Conservation (phyloP, 30 jellyfish, hydroid and myxozoan species). For the Aurelia aurita region DNA sequence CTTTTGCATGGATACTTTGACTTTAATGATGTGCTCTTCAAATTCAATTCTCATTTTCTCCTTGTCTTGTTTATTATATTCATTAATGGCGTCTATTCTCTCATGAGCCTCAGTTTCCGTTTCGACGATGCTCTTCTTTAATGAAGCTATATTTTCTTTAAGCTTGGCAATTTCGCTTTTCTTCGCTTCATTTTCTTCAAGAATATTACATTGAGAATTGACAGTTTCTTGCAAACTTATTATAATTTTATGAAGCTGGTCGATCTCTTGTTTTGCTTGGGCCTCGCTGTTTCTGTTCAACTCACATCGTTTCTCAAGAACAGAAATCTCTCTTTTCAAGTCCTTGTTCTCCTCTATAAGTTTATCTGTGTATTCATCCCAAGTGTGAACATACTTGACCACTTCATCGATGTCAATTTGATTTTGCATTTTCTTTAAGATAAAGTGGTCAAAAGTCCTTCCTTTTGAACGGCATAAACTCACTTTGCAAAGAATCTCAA, state of each 20-base stretch:
- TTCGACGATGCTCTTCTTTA: not conserved
- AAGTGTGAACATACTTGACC: slow-evolving; percentile 32
- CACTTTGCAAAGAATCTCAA: too few relatives aligned
- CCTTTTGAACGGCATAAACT: too few relatives aligned
- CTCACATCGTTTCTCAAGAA: slow-evolving; percentile 45
- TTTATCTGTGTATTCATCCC: slow-evolving; percentile 64
- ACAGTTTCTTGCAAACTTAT: slow-evolving; percentile 48
- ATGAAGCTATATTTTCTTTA: slow-evolving; percentile 1
- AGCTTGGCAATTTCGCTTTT: slow-evolving; percentile 28
- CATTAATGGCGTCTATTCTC: slow-evolving; percentile 38
- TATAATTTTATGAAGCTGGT: slow-evolving; percentile 45
- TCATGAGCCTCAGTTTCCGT: slow-evolving; percentile 34
- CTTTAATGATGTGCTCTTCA: slow-evolving; percentile 13
- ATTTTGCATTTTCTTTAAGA: slow-evolving; percentile 14
- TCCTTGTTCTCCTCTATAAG: slow-evolving; percentile 49
- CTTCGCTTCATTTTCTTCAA: slow-evolving; percentile 35
- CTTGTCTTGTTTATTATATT: slow-evolving; percentile 12
- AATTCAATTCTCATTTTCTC: slow-evolving; percentile 1
- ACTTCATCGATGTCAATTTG: slow-evolving; percentile 53
- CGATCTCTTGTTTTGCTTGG: slow-evolving; percentile 63
- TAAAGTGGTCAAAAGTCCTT: too few relatives aligned
- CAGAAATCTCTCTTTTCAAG: slow-evolving; percentile 22
- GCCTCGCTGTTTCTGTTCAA: slow-evolving; percentile 54
- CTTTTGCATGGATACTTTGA: slow-evolving; percentile 6
- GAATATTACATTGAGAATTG: slow-evolving; percentile 30